Evolutionary conservation across 2,797 vertebrate genomes (phyloP).

Genomic region (Martes flavigula): DNA sequence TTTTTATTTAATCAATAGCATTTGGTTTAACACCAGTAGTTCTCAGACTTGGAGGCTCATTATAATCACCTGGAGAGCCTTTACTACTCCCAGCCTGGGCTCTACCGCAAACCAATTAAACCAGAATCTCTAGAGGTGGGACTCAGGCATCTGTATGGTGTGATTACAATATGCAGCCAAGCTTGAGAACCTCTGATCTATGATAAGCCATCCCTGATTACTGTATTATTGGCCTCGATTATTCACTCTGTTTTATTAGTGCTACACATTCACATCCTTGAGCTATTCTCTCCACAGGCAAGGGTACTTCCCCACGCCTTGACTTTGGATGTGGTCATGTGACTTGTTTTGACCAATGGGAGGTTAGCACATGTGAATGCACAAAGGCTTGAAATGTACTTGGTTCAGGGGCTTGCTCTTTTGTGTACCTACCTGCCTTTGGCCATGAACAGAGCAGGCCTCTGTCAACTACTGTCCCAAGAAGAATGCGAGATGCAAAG

Average conservation of each 20-base stretch:
- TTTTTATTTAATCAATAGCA: background rate
- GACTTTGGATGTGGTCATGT: background rate
- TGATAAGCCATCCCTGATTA: background rate
- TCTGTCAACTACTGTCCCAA: background rate
- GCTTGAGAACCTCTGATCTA: slow-evolving; percentile 6
- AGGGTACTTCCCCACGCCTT: background rate
- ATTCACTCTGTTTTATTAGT: background rate
- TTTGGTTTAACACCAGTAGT: slow-evolving; percentile 1
- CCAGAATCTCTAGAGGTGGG: background rate
- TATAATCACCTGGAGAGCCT: background rate
- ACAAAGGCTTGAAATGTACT: background rate
- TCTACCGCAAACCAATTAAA: slow-evolving; percentile 32
- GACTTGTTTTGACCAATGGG: background rate
- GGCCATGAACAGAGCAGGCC: background rate
- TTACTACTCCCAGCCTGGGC: background rate
- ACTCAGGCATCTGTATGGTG: background rate
- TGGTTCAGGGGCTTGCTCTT: background rate
- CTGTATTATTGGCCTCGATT: background rate
- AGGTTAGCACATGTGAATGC: background rate
- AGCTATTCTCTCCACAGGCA: background rate
- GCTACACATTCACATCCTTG: background rate
- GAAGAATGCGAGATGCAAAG: background rate
- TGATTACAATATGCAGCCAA: background rate
- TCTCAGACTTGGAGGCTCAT: background rate
- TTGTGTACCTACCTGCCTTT: background rate